A percentile compares a stretch with the other conserved stretches of the same genome.
Evolutionary conservation across 2,113 vertebrate species (phyloP).

Genomic region (Dromas ardeola): DNA sequence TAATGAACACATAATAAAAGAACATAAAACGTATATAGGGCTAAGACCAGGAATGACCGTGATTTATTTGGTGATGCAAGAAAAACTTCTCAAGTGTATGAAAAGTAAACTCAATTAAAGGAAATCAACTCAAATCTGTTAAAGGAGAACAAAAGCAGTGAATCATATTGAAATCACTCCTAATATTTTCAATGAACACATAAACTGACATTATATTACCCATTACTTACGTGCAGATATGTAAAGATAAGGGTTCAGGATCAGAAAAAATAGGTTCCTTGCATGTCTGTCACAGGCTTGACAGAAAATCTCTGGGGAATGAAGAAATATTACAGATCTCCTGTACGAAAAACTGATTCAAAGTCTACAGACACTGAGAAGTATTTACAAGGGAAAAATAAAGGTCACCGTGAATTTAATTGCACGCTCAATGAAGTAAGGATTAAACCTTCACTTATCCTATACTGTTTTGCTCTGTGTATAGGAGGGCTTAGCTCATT

Average conservation of each 20-base stretch:
- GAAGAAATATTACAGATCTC: neutral
- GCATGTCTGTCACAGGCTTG: neutral
- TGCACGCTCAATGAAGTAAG: neutral
- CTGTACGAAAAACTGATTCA: neutral
- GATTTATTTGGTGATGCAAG: neutral
- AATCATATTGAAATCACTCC: neutral
- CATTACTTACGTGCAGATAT: neutral
- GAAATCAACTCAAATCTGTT: neutral
- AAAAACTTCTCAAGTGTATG: neutral
- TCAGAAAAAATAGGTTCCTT: neutral
- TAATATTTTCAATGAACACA: neutral
- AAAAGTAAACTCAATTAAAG: neutral
- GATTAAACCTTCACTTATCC: neutral
- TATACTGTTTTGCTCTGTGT: neutral
- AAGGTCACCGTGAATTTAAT: neutral
- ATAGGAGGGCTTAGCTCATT: neutral
- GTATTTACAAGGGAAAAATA: neutral
- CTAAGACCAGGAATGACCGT: neutral
- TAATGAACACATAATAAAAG: neutral
- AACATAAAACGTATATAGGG: neutral
- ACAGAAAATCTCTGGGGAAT: neutral
- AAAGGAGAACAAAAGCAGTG: neutral
- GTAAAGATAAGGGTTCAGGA: neutral
- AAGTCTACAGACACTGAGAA: neutral
- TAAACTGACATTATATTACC: neutral